Conservation (phyloP, 2,113 vertebrate species). For the Saccopteryx bilineata region DNA sequence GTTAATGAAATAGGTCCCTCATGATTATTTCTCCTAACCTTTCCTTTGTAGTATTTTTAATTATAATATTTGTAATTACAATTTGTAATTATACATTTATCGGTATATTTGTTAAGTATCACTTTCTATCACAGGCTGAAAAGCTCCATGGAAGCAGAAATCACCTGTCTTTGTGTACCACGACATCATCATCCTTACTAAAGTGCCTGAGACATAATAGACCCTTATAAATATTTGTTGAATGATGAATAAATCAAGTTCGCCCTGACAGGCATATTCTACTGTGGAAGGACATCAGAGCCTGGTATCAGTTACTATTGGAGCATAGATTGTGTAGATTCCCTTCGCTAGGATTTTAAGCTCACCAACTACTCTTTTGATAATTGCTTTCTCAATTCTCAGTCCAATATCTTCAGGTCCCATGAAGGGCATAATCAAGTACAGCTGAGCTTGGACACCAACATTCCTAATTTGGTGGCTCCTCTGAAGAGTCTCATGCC, state of each 20-base stretch:
- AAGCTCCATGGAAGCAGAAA: neutral
- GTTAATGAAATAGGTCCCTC: neutral
- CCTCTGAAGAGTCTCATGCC: neutral
- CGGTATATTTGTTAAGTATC: neutral
- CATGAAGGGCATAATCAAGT: neutral
- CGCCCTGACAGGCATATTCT: neutral
- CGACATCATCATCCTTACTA: neutral
- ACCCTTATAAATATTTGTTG: neutral
- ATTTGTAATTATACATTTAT: neutral
- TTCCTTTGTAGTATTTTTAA: constrained; percentile 22
- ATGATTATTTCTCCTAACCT: neutral
- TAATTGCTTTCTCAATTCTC: neutral
- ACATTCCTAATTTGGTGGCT: neutral
- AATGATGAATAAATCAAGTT: neutral
- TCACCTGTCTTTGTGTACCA: neutral
- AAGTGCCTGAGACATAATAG: neutral
- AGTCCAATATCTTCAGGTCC: neutral
- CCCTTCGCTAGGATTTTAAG: neutral
- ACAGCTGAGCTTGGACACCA: neutral
- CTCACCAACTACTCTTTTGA: neutral
- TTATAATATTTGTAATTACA: neutral
- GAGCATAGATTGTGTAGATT: neutral
- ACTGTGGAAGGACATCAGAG: constrained; percentile 18
- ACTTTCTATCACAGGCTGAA: neutral
- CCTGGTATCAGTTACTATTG: neutral